A percentile compares a stretch with the other conserved stretches of the same genome.
phyloP scores from a whole-genome alignment of 2,113 vertebrate species.

The Clarias batrachus region DNA sequence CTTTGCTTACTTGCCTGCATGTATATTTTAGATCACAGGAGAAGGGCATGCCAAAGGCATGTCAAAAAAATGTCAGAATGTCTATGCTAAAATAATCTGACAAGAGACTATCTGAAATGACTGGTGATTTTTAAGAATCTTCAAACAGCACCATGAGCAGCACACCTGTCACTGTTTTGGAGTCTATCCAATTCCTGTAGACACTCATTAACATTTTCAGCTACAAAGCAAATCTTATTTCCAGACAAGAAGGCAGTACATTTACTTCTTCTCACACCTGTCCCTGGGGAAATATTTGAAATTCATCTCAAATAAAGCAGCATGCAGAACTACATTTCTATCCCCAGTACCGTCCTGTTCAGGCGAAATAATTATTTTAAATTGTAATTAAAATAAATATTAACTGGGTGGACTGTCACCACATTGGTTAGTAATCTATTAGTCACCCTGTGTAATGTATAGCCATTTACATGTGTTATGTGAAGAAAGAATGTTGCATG shows the following conservation, averaged over 20 bases:
- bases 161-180: slow-evolving; percentile 30
- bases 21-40: no score
- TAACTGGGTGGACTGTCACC: not conserved
- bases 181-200: not conserved
- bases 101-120: not conserved
- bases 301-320: slow-evolving; percentile 24
- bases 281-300: slow-evolving; percentile 6
- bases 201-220: slow-evolving; percentile 23
- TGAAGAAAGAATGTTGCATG: not conserved
- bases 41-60: not conserved
- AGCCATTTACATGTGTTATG: not conserved
- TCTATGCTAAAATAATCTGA: not conserved
- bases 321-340: not conserved
- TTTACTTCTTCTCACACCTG: not conserved
- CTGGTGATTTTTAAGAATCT: not conserved
- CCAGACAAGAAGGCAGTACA: not conserved
- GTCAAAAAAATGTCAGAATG: not conserved
- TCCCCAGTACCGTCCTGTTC: not conserved
- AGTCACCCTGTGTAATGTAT: not conserved
- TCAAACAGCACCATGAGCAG: not conserved
- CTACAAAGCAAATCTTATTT: slow-evolving; percentile 1
- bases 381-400: not conserved
- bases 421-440: not conserved
- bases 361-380: not conserved
- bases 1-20: not conserved